Evolutionary conservation across 2,797 vertebrate genomes (phyloP), one percentile per base, ranked within the genome.

Genomic region (Phataginus tetradactyla): DNA sequence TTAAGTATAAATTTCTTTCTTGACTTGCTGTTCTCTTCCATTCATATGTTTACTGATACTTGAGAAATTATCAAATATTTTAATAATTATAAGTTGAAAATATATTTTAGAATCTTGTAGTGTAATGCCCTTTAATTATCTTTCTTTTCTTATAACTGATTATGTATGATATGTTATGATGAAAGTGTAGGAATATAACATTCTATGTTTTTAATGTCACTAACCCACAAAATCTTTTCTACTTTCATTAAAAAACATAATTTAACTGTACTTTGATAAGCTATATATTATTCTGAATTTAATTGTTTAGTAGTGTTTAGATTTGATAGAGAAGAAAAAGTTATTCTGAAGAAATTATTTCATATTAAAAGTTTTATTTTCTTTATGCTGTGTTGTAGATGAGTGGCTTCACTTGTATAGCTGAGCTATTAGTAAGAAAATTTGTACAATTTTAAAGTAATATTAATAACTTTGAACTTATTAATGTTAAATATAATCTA

Each of bases 241-340:
- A 92, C 32, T 85, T 95, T 71, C 51, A 91, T 63, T 91, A 77
- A 95, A 75, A 91, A 69, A 89, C 32, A 59, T 57, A 61, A 81
- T 51, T 87, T 64, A 42, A 29, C 18, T n/a, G 12, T 32, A 69
- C 42, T 92, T 89, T 83, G 21, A 14, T 92, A 74, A 68, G 53
- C 37, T 89, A 23, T 7, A 66, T 64, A 18, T 79, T 84, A 93
- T 91, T 64, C 5, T 89, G n/a, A 72, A 51, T 57, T 55, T 86
- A 59, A 32, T 90, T 61, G 20, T 63, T 94, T 75, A 89, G 6
- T 69, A 59, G 7, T 32, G n/a, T 74, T 77, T 42, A 74, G n/a
- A 83, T 39, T 37, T 92, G 7, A 32, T 86, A 34, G 45, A 57
- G 53, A 45, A 34, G 11, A 53, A 45, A 51, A 59, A 89, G 59